These are phyloP conservation scores for Anastrepha obliqua DNA, from an alignment of 1,140 invertebrate genomes.

Conservation along the genomic window DNA sequence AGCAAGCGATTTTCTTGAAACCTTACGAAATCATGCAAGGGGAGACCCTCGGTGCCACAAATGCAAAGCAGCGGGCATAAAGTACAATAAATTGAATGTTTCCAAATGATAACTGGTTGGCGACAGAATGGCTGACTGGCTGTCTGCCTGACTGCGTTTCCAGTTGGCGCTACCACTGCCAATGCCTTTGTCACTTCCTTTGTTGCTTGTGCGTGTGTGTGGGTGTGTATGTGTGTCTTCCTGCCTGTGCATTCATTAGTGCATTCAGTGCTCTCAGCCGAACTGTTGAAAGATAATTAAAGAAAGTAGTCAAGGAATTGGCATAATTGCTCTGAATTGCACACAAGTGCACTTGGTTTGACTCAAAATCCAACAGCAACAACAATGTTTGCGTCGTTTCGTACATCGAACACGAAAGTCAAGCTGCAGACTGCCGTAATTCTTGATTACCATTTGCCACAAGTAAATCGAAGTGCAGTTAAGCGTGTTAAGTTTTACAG, in stretches of 20 bases:
- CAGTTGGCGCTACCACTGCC: no score
- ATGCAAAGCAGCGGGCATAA: not conserved
- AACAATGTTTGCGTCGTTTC: not conserved
- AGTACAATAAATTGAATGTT: conserved; percentile 18
- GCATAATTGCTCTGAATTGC: conserved; percentile 37
- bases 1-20: not conserved
- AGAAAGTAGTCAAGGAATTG: conserved; percentile 51
- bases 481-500: not conserved
- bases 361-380: no score
- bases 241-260: conserved; percentile 43
- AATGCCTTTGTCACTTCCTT: no score
- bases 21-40: not conserved
- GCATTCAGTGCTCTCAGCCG: conserved; percentile 14
- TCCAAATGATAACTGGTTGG: conserved; percentile 31
- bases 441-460: conserved; percentile 33
- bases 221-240: not conserved
- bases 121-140: conserved; percentile 12
- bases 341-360: conserved; percentile 27
- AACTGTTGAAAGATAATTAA: conserved; percentile 46
- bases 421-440: not conserved
- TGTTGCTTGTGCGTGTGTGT: no score
- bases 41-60: not conserved
- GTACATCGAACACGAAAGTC: not conserved
- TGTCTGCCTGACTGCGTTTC: no score
- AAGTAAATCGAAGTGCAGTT: not conserved